phyloP scores from a whole-genome alignment of 2,888 invertebrate species.

The Drosophila parthenogenetica region DNA sequence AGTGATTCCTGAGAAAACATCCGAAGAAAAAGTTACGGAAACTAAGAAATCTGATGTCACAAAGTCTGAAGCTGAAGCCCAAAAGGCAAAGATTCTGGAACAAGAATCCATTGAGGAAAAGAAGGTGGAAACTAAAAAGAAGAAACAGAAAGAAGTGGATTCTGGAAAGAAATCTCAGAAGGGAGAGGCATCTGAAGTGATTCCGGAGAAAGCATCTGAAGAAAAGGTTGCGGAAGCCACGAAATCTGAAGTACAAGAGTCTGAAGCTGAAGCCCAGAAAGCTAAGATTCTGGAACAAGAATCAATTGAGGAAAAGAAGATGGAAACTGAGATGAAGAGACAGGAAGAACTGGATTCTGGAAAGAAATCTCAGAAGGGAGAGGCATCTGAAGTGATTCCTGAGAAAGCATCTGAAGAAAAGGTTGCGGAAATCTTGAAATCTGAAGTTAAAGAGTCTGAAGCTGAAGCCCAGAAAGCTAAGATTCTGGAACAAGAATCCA shows the following conservation, averaged over 20 bases:
- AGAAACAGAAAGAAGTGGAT: conserved; percentile 18
- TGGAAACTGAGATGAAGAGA: conserved; percentile 7
- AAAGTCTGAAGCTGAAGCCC: too few species aligned
- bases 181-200: conserved; percentile 27
- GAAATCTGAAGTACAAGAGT: not conserved
- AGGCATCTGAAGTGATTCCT: conserved; percentile 4
- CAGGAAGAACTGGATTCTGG: not conserved
- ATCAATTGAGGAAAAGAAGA: conserved; percentile 21
- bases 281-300: conserved; percentile 7
- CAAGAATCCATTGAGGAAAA: conserved; percentile 13
- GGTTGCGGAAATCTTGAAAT: not conserved
- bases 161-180: conserved; percentile 11
- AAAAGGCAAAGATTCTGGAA: not conserved
- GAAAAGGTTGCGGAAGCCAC: conserved; percentile 1
- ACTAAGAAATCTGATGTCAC: too few species aligned
- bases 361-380: not conserved
- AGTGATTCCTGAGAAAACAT: conserved; percentile 48
- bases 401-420: conserved; percentile 21
- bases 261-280: conserved; percentile 3
- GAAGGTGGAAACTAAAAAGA: conserved; percentile 1
- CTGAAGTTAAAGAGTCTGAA: too few species aligned
- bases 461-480: too few species aligned
- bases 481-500: conserved; percentile 5
- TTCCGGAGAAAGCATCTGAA: conserved; percentile 21
- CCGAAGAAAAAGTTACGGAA: not conserved